Evolutionary conservation across 92 coral and sea anemone species (phyloP).

Genomic region (Heteractis magnifica): DNA sequence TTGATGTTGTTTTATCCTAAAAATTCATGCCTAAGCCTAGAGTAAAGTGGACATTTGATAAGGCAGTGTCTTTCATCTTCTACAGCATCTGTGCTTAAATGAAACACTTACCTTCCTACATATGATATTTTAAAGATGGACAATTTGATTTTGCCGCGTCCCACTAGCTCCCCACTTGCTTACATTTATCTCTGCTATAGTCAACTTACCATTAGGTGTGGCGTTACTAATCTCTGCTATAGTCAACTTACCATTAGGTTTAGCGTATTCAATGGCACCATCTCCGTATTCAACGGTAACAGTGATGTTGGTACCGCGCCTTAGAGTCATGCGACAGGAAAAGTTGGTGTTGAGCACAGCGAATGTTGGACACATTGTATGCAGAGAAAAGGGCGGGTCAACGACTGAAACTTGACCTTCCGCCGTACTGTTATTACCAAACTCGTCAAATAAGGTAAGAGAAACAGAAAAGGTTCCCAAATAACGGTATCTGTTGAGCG

Average conservation of each 20-base stretch:
- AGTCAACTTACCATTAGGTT: constrained; percentile 7
- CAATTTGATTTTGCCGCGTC: neutral
- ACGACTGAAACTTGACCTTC: constrained; percentile 12
- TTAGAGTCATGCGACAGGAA: constrained; percentile 8
- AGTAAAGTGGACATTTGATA: too few species aligned
- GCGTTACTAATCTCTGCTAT: neutral
- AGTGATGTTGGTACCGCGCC: constrained; percentile 6
- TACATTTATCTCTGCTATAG: neutral
- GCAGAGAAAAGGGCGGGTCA: neutral
- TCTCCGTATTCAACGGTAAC: constrained; percentile 10
- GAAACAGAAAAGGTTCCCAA: constrained; percentile 10
- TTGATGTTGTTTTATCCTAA: too few species aligned
- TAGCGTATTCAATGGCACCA: neutral
- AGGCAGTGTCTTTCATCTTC: too few species aligned
- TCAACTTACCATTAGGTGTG: constrained; percentile 9
- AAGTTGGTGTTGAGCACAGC: neutral
- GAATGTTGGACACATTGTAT: constrained; percentile 1
- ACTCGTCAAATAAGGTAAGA: constrained; percentile 4
- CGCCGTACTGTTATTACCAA: neutral
- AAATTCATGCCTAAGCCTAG: too few species aligned
- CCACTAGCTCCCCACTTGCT: too few species aligned
- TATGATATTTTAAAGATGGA: neutral
- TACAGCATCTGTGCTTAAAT: too few species aligned
- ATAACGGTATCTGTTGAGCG: constrained; percentile 7
- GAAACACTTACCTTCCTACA: too few species aligned